phyloP scores from a whole-genome alignment of 2,888 invertebrate species.

The Hecatera dysodea region DNA sequence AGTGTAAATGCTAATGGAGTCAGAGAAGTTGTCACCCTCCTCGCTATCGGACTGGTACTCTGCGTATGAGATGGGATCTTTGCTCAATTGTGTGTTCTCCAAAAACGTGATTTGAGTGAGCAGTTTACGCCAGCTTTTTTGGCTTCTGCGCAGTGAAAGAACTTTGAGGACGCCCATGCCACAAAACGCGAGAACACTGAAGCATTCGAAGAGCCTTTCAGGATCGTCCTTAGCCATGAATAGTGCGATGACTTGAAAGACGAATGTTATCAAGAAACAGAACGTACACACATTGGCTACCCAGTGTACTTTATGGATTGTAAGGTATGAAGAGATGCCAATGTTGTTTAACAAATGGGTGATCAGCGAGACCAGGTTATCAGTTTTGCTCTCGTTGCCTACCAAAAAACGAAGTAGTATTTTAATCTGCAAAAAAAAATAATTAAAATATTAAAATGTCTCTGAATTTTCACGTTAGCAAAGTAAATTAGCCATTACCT shows the following conservation, averaged over 20 bases:
- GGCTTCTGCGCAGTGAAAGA: slow-evolving; percentile 68
- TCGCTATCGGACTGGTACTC: slow-evolving; percentile 69
- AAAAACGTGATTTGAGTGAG: slow-evolving; percentile 69
- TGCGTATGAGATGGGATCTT: slow-evolving; percentile 45
- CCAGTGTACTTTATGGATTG: slow-evolving; percentile 63
- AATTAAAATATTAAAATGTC: slow-evolving; percentile 5
- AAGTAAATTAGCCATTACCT: background rate
- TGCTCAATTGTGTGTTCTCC: slow-evolving; percentile 71
- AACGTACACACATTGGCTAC: slow-evolving; percentile 66
- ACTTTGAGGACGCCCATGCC: slow-evolving; percentile 80
- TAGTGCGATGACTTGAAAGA: slow-evolving; percentile 74
- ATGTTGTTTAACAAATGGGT: slow-evolving; percentile 60
- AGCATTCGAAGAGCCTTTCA: slow-evolving; percentile 77
- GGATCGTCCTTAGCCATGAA: slow-evolving; percentile 71
- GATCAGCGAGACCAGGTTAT: slow-evolving; percentile 41
- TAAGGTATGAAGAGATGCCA: slow-evolving; percentile 68
- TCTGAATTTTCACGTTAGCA: background rate
- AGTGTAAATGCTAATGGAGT: slow-evolving; percentile 71
- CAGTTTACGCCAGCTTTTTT: slow-evolving; percentile 73
- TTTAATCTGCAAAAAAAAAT: slow-evolving; percentile 52
- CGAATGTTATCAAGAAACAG: slow-evolving; percentile 70
- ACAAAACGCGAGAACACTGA: slow-evolving; percentile 80
- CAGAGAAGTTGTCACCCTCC: slow-evolving; percentile 54
- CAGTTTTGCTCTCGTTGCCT: background rate
- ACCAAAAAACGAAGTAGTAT: slow-evolving; percentile 5